Percentiles rank a stretch among this genome's conserved stretches.
Evolutionary conservation across 2,888 invertebrate species (phyloP).

Genomic region (Prenolepis imparis): DNA sequence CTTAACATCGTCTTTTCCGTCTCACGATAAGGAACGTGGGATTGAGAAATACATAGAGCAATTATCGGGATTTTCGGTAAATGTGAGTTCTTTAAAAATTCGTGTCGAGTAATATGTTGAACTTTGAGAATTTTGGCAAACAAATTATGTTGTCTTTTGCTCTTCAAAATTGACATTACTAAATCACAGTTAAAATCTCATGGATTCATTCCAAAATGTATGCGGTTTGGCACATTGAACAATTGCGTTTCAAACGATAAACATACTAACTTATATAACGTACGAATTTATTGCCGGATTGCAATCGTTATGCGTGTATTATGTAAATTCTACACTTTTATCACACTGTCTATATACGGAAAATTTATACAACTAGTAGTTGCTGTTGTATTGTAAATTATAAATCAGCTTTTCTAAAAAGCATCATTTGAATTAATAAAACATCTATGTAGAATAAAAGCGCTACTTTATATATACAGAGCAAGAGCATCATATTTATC

Average conservation of each 20-base stretch:
- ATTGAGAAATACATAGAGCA: background rate
- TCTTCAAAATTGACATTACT: background rate
- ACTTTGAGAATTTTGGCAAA: background rate
- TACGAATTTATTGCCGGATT: constrained; percentile 6
- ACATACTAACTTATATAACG: background rate
- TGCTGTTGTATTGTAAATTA: background rate
- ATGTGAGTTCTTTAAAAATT: constrained; percentile 10
- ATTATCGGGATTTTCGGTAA: background rate
- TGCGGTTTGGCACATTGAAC: background rate
- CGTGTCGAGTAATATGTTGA: background rate
- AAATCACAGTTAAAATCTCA: background rate
- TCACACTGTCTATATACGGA: background rate
- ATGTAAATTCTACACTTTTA: constrained; percentile 8
- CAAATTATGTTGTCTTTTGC: background rate
- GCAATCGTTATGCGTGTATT: background rate
- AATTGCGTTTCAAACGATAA: background rate
- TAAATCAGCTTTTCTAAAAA: constrained; percentile 5
- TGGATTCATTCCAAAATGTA: background rate
- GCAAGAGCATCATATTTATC: background rate
- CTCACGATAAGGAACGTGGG: background rate
- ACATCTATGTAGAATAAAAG: background rate
- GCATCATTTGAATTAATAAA: background rate
- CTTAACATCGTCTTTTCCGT: background rate
- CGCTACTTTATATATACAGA: background rate
- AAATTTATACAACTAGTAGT: background rate